These are phyloP conservation scores for Drosophila trapezifrons DNA, from an alignment of 1,140 invertebrate species.

Conservation along the genomic window DNA sequence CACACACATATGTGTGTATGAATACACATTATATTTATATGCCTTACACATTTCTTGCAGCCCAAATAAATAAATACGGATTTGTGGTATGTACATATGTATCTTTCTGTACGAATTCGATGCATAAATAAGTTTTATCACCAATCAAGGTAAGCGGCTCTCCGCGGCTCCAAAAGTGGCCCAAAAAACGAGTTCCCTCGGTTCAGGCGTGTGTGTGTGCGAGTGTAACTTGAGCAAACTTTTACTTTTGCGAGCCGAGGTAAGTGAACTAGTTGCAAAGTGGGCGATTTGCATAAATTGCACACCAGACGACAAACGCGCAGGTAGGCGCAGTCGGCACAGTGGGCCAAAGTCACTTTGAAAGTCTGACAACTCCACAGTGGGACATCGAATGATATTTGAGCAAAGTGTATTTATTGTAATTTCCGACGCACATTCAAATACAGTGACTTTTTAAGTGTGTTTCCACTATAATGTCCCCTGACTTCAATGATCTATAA, in stretches of 20 bases:
- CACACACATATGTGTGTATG: conserved; percentile 14
- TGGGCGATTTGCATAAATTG: conserved; percentile 74
- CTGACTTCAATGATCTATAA: neutral
- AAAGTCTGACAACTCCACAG: neutral
- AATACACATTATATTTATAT: conserved; percentile 62
- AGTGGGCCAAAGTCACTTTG: conserved; percentile 7
- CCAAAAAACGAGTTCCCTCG: conserved; percentile 64
- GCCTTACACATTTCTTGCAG: conserved; percentile 52
- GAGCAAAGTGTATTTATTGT: too few relatives aligned
- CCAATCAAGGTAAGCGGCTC: conserved; percentile 76
- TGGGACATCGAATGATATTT: neutral
- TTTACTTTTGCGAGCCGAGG: conserved; percentile 74
- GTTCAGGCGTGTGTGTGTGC: conserved; percentile 25
- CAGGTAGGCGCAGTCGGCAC: conserved; percentile 31
- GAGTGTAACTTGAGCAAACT: conserved; percentile 62
- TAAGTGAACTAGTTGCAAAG: conserved; percentile 79
- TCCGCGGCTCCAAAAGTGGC: conserved; percentile 49
- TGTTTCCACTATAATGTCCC: too few relatives aligned
- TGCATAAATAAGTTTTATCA: conserved; percentile 81
- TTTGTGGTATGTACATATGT: conserved; percentile 30
- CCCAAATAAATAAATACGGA: conserved; percentile 58
- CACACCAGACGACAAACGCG: conserved; percentile 44
- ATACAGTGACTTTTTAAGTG: too few relatives aligned
- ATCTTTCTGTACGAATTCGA: conserved; percentile 52
- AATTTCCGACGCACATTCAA: too few relatives aligned